phyloP scores from a whole-genome alignment of 2,113 vertebrate species.

The Cathartes aura region DNA sequence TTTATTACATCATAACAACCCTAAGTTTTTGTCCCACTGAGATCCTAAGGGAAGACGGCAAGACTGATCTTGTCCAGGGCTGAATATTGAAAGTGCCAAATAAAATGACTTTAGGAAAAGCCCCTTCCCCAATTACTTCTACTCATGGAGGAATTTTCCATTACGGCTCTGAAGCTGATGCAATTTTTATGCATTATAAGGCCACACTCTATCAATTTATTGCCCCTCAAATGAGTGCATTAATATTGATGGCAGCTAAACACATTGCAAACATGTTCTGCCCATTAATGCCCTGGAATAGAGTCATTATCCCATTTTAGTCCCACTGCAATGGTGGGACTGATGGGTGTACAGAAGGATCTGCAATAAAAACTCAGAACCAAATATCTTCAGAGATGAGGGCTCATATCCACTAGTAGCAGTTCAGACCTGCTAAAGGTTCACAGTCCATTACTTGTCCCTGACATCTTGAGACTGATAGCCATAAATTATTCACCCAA shows the following conservation, averaged over 20 bases:
- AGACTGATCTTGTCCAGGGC: not conserved
- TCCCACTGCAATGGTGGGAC: not conserved
- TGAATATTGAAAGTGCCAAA: not conserved
- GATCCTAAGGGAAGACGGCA: not conserved
- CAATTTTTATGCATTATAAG: constrained; percentile 61
- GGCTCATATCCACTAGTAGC: not conserved
- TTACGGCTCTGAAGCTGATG: not conserved
- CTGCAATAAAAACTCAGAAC: not conserved
- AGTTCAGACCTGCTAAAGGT: not conserved
- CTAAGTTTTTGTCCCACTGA: not conserved
- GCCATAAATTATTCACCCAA: not conserved
- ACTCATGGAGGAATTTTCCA: constrained; percentile 14
- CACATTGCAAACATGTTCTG: constrained; percentile 57
- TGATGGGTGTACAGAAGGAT: not conserved
- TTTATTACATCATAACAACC: not conserved
- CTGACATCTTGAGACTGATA: not conserved
- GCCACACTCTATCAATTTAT: constrained; percentile 54
- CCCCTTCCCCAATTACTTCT: not conserved
- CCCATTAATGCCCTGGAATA: constrained; percentile 22
- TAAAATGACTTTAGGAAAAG: not conserved
- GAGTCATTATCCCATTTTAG: constrained; percentile 22
- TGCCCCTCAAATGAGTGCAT: constrained; percentile 40
- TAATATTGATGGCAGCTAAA: constrained; percentile 61
- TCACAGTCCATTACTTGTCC: not conserved
- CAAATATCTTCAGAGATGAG: not conserved